phyloP scores from a whole-genome alignment of 2,797 vertebrate species.

The Bovichtus diacanthus region DNA sequence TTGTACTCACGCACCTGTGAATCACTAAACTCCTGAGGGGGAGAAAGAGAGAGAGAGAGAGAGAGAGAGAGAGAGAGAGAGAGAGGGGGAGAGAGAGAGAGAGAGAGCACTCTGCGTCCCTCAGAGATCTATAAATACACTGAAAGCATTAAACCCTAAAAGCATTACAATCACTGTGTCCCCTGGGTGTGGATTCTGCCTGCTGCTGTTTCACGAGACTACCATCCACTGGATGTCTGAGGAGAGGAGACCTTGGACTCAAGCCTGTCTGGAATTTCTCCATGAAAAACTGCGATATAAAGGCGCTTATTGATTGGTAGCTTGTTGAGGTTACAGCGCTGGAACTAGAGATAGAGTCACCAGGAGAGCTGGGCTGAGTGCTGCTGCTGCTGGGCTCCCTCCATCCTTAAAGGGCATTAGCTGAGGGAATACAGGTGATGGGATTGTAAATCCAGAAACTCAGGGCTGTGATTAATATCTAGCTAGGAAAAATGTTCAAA shows the following conservation, averaged over 20 bases:
- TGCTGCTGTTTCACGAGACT: slow-evolving; percentile 66
- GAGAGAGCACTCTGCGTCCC: slow-evolving; percentile 69
- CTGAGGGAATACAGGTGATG: slow-evolving; percentile 1
- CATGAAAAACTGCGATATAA: slow-evolving; percentile 42
- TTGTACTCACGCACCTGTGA: too few species aligned
- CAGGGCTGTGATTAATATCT: slow-evolving; percentile 3
- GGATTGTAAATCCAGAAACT: slow-evolving; percentile 17
- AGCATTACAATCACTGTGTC: slow-evolving; percentile 78
- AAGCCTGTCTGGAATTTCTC: slow-evolving; percentile 59
- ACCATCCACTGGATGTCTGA: slow-evolving; percentile 48
- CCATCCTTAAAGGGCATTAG: slow-evolving; percentile 12
- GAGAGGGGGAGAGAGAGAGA: slow-evolving; percentile 24
- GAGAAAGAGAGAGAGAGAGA: slow-evolving; percentile 37
- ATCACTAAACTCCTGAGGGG: too few species aligned
- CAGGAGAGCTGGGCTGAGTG: not conserved
- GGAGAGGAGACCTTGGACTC: slow-evolving; percentile 55
- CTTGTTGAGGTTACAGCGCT: slow-evolving; percentile 27
- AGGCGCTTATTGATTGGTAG: slow-evolving; percentile 56
- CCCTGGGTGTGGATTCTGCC: slow-evolving; percentile 59
- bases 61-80: not conserved
- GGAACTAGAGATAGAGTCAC: slow-evolving; percentile 29
- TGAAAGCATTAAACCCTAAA: slow-evolving; percentile 82
- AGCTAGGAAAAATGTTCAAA: not conserved
- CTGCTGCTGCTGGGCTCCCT: not conserved
- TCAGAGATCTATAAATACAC: slow-evolving; percentile 82